phyloP scores from a whole-genome alignment of 2,113 vertebrate genomes.

The Cochlearius cochlearius region DNA sequence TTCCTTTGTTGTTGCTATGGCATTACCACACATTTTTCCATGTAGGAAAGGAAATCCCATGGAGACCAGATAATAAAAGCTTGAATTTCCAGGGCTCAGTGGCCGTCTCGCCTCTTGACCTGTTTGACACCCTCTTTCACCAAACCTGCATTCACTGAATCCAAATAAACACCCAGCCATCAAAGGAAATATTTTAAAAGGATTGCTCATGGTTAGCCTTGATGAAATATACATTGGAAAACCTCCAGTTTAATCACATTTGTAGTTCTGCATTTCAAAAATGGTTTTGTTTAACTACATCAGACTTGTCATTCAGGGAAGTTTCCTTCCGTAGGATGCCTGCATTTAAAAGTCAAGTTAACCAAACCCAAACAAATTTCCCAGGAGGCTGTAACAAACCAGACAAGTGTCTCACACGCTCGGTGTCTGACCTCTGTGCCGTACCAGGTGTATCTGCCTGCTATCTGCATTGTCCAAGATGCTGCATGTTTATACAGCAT shows the following conservation, averaged over 20 bases:
- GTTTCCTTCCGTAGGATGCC: constrained; percentile 37
- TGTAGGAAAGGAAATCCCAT: constrained; percentile 71
- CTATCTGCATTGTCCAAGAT: neutral
- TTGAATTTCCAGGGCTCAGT: constrained; percentile 37
- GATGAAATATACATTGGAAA: constrained; percentile 57
- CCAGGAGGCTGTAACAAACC: constrained; percentile 3
- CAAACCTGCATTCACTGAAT: constrained; percentile 8
- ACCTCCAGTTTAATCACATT: constrained; percentile 44
- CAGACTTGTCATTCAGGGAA: constrained; percentile 28
- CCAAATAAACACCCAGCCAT: constrained; percentile 45
- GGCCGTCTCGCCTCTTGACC: constrained; percentile 78
- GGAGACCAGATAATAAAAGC: constrained; percentile 80
- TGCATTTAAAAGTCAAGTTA: constrained; percentile 40
- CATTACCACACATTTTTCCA: constrained; percentile 77
- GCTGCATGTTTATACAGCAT: neutral
- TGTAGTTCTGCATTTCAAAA: constrained; percentile 18
- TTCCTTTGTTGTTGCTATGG: constrained; percentile 60
- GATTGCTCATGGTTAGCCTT: constrained; percentile 5
- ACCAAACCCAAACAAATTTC: constrained; percentile 56
- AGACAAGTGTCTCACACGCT: neutral
- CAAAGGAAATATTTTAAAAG: constrained; percentile 32
- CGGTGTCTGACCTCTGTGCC: neutral
- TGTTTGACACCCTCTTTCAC: constrained; percentile 75
- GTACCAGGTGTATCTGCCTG: neutral
- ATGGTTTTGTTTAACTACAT: constrained; percentile 38